Base-by-base conservation (phyloP, 2,797 vertebrate genomes). In the Fistularia tabacaria region DNA sequence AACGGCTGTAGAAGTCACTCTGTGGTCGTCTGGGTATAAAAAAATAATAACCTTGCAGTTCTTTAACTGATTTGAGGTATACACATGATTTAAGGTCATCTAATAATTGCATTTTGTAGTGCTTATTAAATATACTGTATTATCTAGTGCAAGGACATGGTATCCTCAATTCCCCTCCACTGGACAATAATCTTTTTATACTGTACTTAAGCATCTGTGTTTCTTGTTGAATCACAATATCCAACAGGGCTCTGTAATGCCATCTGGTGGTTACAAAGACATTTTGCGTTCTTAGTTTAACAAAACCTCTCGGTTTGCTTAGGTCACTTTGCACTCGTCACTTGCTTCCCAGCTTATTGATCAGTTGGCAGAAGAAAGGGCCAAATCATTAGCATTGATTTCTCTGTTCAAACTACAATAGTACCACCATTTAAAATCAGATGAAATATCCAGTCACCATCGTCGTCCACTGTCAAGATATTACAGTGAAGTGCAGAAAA, bases 241-340 rank as follows among this genome's bases (percentile, higher is more conserved):
- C 51, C 50, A 62, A 49, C 12, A 0, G n/a, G 48, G 70, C 74
- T 83, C 72, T 46, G 59, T 49, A 39, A n/a, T 36, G 79, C 83
- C 88, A 79, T 49, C 88, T 87, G 62, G 69, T 88, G 88, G 81
- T 42, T 10, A 42, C 15, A 62, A 10, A 49, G 10, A 10, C 11
- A 5, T 45, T 8, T 9, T 37, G n/a, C 9, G 14, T 46, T 25
- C 5, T 3, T 25, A 25, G 5, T 5, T 25, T 25, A 25, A 25
- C 25, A 3, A 25, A 25, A 25, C 25, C 25, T 3, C 25, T 5
- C 25, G 25, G 25, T 25, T 25, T 25, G 25, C 25, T 25, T 25
- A 2, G 2, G 25, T 25, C 25, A 25, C 25, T 25, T 25, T 25
- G 25, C 5, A 25, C 25, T 25, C 5, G 25, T 3, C 25, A 25